These are phyloP conservation scores for Hyposoter didymator DNA, from an alignment of 2,888 invertebrate genomes.

Conservation along the genomic window DNA sequence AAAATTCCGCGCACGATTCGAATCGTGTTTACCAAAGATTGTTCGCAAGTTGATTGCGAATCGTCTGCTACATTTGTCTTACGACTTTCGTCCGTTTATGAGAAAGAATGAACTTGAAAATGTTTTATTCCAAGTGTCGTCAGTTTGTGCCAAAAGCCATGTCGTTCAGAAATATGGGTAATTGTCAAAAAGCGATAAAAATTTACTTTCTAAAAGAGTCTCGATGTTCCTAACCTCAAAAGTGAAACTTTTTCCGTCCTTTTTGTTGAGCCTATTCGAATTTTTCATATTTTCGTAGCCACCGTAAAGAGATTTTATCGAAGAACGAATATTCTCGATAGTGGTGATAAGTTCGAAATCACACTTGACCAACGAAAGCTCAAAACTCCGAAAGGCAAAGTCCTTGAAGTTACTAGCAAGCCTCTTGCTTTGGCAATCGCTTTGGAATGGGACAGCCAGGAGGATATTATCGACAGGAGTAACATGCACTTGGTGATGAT, in stretches of 20 bases:
- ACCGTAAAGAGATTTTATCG: constrained; percentile 90
- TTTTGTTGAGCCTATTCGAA: background rate
- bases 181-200: background rate
- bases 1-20: constrained; percentile 30
- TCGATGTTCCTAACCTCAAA: constrained; percentile 59
- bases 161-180: constrained; percentile 59
- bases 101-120: constrained; percentile 9
- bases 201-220: background rate
- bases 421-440: constrained; percentile 96
- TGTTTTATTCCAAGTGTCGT: constrained; percentile 55
- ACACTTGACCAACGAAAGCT: constrained; percentile 94
- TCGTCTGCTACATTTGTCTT: background rate
- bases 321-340: constrained; percentile 89
- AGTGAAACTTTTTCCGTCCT: background rate
- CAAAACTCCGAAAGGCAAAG: constrained; percentile 94
- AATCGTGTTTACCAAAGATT: constrained; percentile 20
- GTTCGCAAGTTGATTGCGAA: constrained; percentile 8
- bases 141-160: constrained; percentile 60
- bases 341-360: constrained; percentile 92
- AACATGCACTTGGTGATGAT: constrained; percentile 94
- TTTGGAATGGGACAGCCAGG: constrained; percentile 97
- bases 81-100: background rate
- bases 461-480: constrained; percentile 90
- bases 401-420: constrained; percentile 92
- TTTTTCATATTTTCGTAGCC: constrained; percentile 74